Percentiles rank a stretch among this genome's conserved stretches.
phyloP scores from a whole-genome alignment of 2,113 vertebrate genomes.

The Lepisosteus oculatus region DNA sequence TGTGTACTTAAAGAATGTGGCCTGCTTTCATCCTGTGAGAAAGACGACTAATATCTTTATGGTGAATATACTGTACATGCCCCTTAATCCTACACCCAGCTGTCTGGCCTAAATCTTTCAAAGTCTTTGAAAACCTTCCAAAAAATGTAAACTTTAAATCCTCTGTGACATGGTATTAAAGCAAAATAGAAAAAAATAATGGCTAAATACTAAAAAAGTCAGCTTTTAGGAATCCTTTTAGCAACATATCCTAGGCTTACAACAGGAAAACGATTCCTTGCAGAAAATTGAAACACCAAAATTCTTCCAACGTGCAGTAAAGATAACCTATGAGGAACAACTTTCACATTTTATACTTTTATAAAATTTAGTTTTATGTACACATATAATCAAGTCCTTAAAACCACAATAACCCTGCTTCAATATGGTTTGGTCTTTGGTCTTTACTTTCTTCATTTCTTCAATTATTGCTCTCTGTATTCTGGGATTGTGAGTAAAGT shows the following conservation, averaged over 20 bases:
- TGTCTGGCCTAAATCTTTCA: slow-evolving; percentile 45
- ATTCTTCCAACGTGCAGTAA: too few species aligned
- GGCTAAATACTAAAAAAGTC: background rate
- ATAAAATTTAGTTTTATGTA: too few species aligned
- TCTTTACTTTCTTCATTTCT: too few species aligned
- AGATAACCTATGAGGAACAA: too few species aligned
- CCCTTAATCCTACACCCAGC: slow-evolving; percentile 17
- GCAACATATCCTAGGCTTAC: background rate
- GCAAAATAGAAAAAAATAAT: slow-evolving; percentile 3
- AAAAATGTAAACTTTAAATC: slow-evolving; percentile 35
- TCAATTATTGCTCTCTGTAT: too few species aligned
- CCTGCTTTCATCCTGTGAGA: background rate
- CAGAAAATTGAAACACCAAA: too few species aligned
- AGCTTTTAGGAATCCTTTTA: slow-evolving; percentile 12
- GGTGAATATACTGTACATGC: background rate
- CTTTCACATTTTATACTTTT: background rate
- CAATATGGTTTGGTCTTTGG: too few species aligned
- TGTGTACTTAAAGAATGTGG: too few species aligned
- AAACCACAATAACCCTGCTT: too few species aligned
- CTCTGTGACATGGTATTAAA: slow-evolving; percentile 23
- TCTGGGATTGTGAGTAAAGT: too few species aligned
- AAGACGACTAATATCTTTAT: slow-evolving; percentile 6
- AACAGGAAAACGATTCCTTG: background rate
- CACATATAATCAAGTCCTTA: too few species aligned
- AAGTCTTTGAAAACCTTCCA: slow-evolving; percentile 33